Conservation (phyloP, 2,797 vertebrate genomes). For the Gadopsis marmoratus region DNA sequence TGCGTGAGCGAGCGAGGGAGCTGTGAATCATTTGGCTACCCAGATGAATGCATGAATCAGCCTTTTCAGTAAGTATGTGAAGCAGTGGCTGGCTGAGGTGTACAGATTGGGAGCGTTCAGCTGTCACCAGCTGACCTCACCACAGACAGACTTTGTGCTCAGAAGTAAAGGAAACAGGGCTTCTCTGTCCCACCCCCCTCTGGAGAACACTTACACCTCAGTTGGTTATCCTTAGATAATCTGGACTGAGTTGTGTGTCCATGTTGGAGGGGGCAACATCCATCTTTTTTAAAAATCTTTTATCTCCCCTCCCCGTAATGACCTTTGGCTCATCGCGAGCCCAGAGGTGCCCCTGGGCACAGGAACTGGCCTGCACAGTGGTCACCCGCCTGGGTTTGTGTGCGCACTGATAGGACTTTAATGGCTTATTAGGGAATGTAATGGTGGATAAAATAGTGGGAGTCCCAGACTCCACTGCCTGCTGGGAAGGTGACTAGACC, state of each 20-base stretch:
- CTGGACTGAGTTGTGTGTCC: conserved; percentile 58
- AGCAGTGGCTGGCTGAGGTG: conserved; percentile 78
- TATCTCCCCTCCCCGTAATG: conserved; percentile 36
- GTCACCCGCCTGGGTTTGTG: conserved; percentile 68
- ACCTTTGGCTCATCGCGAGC: conserved; percentile 74
- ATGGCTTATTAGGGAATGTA: conserved; percentile 76
- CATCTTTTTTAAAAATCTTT: conserved; percentile 51
- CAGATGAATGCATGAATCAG: conserved; percentile 82
- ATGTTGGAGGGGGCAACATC: conserved; percentile 50
- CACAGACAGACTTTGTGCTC: conserved; percentile 83
- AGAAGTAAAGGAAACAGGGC: conserved; percentile 68
- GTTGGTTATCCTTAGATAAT: conserved; percentile 77
- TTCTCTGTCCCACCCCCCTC: conserved; percentile 63
- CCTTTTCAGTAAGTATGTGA: conserved; percentile 77
- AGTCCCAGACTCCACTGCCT: conserved; percentile 56
- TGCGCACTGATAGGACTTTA: conserved; percentile 72
- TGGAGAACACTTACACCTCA: conserved; percentile 78
- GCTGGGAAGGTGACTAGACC: conserved; percentile 59
- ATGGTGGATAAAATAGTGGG: conserved; percentile 72
- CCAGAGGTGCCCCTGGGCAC: conserved; percentile 66
- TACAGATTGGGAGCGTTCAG: conserved; percentile 78
- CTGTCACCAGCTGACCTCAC: conserved; percentile 83
- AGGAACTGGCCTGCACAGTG: conserved; percentile 78
- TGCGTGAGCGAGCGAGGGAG: conserved; percentile 37
- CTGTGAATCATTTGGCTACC: conserved; percentile 71